Base-by-base conservation (phyloP, 1,140 invertebrate species). In the Drosophila murphyi region DNA sequence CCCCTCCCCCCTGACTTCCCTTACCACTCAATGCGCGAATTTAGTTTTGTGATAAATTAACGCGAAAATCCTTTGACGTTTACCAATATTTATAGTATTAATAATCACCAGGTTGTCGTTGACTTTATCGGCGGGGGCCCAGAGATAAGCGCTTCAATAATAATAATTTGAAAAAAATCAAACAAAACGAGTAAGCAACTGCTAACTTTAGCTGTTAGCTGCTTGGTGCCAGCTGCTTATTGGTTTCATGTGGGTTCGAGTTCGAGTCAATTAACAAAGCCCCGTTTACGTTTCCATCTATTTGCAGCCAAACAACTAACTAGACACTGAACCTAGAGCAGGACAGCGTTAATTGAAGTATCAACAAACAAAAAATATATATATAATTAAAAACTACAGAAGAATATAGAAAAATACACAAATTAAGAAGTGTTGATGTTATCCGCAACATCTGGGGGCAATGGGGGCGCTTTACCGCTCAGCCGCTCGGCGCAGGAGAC, bases 401-500 rank as follows among this genome's bases (percentile, higher is more conserved):
- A 20, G 20, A 20, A 20, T 20, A 20, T 20, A 20, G 20, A 20
- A 20, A 20, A 20, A 20, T 1, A 63, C 39, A 6, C 12, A 57
- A 63, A 50, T 35, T 37, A 41, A 62, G 48, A 70, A 70, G 61
- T 37, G 87, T 85, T 82, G 80, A 85, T 91, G 90, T 76, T 91
- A 63, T 89, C 90, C 57, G 72, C 83, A 80, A 80, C 76, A 45
- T 64, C 89, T 50, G 85, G 91, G 83, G 82, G 91, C 72, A 85
- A 88, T 88, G 82, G 82, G 70, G 75, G 75, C 20, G 20, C 20
- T 20, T 20, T 2, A 76, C 91, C 91, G 70, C 79, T 92, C 51
- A 92, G 91, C 81, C 91, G 90, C 65, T 88, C 89, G 43, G 91
- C 91, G 62, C 91, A 91, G 78, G 89, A 91, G 60, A 91, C 91